Evolutionary conservation across 2,113 vertebrate genomes (phyloP).

Genomic region (Anarhynchus alexandrinus): DNA sequence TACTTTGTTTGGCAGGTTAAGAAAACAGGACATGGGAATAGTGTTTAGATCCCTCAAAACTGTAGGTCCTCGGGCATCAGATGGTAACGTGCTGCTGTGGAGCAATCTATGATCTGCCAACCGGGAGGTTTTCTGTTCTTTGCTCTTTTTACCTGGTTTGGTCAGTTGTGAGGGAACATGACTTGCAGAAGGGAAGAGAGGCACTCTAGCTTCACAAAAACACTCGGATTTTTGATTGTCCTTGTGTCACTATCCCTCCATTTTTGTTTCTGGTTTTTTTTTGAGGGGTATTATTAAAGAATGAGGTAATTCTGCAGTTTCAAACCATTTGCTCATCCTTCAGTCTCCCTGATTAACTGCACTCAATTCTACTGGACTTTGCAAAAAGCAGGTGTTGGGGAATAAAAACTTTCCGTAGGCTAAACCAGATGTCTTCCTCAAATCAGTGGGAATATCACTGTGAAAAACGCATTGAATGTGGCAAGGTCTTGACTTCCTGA

Average conservation of each 20-base stretch:
- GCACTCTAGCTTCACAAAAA: background rate
- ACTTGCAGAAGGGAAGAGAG: background rate
- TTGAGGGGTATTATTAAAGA: background rate
- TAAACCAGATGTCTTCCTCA: background rate
- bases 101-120: background rate
- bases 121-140: background rate
- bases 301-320: background rate
- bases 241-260: background rate
- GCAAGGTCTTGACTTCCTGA: background rate
- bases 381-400: background rate
- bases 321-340: background rate
- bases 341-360: background rate
- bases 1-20: background rate
- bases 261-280: background rate
- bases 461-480: background rate
- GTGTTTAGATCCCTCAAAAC: background rate
- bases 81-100: background rate
- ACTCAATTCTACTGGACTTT: background rate
- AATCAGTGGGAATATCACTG: background rate
- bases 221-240: background rate
- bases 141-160: background rate
- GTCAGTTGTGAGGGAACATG: background rate
- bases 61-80: fast-evolving
- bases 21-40: background rate
- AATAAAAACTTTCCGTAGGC: background rate